Conservation (phyloP, 2,113 vertebrate genomes). For the Bubo blakistoni region DNA sequence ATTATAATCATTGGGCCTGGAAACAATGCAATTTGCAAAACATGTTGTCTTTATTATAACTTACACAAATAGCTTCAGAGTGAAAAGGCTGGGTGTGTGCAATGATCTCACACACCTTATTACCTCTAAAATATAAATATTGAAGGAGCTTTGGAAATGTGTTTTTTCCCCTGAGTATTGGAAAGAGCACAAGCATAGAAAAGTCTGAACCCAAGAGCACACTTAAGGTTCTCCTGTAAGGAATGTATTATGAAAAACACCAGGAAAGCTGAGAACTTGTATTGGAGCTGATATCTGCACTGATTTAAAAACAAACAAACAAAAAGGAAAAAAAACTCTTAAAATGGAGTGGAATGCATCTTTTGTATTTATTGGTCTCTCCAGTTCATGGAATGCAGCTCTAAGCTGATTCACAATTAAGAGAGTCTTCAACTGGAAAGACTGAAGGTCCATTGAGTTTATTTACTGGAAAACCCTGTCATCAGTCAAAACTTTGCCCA, state of each 20-base stretch:
- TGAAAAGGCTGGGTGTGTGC: background rate
- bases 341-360: background rate
- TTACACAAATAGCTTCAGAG: background rate
- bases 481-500: background rate
- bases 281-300: background rate
- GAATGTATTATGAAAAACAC: background rate
- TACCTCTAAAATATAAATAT: slow-evolving; percentile 3
- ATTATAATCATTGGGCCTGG: background rate
- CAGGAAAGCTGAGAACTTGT: background rate
- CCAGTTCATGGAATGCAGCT: background rate
- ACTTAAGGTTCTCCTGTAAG: background rate
- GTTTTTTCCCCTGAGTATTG: background rate
- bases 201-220: background rate
- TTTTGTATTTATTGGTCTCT: background rate
- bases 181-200: background rate
- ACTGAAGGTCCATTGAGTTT: background rate
- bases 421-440: background rate
- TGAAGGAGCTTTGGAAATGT: background rate
- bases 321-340: background rate
- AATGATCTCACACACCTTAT: background rate
- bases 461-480: slow-evolving; percentile 7
- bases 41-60: background rate
- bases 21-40: background rate
- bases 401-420: background rate
- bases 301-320: background rate